These are phyloP conservation scores for Holcopasites calliopsidis DNA, from an alignment of 1,140 invertebrate genomes.

Conservation along the genomic window DNA sequence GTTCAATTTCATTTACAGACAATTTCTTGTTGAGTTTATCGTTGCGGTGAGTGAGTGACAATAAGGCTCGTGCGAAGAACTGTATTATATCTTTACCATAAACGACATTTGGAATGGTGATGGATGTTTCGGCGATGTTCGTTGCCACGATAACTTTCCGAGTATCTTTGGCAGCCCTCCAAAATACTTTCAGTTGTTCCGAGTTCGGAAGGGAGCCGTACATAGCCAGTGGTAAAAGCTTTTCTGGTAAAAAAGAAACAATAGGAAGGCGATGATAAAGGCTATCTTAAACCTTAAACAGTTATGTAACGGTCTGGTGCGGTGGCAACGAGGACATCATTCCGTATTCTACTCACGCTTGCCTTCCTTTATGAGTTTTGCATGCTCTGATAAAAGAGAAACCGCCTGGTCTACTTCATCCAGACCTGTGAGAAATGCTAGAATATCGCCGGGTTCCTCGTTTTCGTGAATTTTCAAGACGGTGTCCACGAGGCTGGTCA, in stretches of 20 bases:
- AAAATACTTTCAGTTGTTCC: slow-evolving; percentile 95
- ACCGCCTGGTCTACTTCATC: slow-evolving; percentile 93
- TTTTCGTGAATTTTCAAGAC: slow-evolving; percentile 93
- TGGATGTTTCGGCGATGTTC: slow-evolving; percentile 98
- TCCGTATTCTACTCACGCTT: slow-evolving; percentile 75
- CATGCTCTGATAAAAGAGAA: slow-evolving; percentile 84
- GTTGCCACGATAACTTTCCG: slow-evolving; percentile 97
- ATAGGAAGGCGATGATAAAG: slow-evolving; percentile 13
- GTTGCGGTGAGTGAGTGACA: not conserved
- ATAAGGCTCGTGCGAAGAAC: not conserved
- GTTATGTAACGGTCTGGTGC: slow-evolving; percentile 4
- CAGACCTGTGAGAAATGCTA: slow-evolving; percentile 96
- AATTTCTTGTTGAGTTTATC: not conserved
- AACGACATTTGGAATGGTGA: slow-evolving; percentile 91
- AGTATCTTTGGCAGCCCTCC: slow-evolving; percentile 85
- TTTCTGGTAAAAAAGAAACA: slow-evolving; percentile 75
- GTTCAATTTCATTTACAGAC: slow-evolving; percentile 13
- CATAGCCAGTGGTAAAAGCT: slow-evolving; percentile 93
- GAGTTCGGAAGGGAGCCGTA: slow-evolving; percentile 92
- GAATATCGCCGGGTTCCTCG: slow-evolving; percentile 91
- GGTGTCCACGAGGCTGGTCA: slow-evolving; percentile 92
- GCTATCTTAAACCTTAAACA: slow-evolving; percentile 3
- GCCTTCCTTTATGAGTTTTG: slow-evolving; percentile 77
- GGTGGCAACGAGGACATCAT: not conserved
- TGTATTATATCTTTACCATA: slow-evolving; percentile 83